Evolutionary conservation across 2,797 vertebrate genomes (phyloP).

Genomic region (Balearica regulorum): DNA sequence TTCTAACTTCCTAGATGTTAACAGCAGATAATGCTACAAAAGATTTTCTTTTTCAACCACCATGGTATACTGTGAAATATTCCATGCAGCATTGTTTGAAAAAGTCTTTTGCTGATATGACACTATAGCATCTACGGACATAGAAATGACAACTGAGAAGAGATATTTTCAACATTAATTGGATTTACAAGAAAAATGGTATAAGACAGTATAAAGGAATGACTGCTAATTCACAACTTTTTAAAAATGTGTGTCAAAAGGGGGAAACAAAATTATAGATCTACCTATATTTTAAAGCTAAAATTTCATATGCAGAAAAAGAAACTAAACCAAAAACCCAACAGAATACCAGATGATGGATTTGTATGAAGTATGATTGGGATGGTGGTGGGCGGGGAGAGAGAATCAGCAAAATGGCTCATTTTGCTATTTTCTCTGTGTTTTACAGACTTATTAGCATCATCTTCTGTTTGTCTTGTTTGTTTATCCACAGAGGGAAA

Average conservation of each 20-base stretch:
- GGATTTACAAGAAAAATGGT: background rate
- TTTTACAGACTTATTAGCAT: background rate
- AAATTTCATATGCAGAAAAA: background rate
- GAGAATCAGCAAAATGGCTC: background rate
- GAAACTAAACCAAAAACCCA: background rate
- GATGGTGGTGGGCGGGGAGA: too few relatives aligned
- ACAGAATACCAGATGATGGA: background rate
- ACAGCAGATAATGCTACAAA: background rate
- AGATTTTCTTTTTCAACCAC: background rate
- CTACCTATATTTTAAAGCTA: background rate
- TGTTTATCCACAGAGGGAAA: background rate
- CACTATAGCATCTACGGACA: background rate
- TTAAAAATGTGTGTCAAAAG: background rate
- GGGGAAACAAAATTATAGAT: rapidly evolving
- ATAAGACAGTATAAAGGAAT: background rate
- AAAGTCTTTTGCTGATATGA: background rate
- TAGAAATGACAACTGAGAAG: background rate
- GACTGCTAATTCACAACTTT: background rate
- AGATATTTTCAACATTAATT: background rate
- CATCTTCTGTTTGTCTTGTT: background rate
- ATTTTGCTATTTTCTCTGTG: background rate
- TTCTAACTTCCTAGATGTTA: background rate
- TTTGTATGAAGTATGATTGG: background rate
- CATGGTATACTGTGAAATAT: background rate
- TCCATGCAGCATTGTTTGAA: background rate